Conservation (phyloP, 2,888 invertebrate species). For the Drosophila quinaria region DNA sequence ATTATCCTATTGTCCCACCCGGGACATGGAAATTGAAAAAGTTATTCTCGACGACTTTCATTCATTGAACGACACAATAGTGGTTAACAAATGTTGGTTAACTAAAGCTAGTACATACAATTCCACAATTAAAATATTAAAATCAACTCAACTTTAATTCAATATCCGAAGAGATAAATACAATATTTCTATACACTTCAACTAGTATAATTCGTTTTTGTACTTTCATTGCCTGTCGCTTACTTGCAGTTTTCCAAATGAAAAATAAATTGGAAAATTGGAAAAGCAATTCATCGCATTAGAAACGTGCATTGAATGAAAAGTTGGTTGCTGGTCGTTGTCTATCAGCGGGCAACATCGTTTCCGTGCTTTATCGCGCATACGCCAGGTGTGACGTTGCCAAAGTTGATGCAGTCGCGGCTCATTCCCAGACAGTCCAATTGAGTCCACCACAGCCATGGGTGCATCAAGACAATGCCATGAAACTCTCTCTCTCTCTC, state of each 20-base stretch:
- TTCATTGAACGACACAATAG: slow-evolving; percentile 2
- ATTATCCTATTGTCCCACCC: slow-evolving; percentile 1
- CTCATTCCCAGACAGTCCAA: neutral
- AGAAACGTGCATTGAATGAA: slow-evolving; percentile 72
- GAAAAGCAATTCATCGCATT: slow-evolving; percentile 79
- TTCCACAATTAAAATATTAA: slow-evolving; percentile 12
- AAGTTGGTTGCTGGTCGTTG: slow-evolving; percentile 33
- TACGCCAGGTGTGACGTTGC: slow-evolving; percentile 57
- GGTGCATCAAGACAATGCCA: slow-evolving; percentile 51
- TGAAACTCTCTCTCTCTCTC: slow-evolving; percentile 16
- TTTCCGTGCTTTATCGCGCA: slow-evolving; percentile 48
- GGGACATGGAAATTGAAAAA: slow-evolving; percentile 26
- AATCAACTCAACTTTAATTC: slow-evolving; percentile 40
- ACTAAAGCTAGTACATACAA: slow-evolving; percentile 12
- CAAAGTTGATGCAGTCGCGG: slow-evolving; percentile 21
- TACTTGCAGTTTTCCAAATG: slow-evolving; percentile 57
- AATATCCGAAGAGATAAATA: neutral
- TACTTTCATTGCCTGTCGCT: neutral
- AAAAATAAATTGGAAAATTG: slow-evolving; percentile 81
- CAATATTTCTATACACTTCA: too few relatives aligned
- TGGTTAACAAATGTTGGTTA: neutral
- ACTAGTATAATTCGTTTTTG: too few relatives aligned
- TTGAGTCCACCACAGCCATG: neutral
- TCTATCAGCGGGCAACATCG: slow-evolving; percentile 31
- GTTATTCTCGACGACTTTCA: slow-evolving; percentile 19